phyloP scores from a whole-genome alignment of 2,113 vertebrate genomes.

The Indicator indicator region DNA sequence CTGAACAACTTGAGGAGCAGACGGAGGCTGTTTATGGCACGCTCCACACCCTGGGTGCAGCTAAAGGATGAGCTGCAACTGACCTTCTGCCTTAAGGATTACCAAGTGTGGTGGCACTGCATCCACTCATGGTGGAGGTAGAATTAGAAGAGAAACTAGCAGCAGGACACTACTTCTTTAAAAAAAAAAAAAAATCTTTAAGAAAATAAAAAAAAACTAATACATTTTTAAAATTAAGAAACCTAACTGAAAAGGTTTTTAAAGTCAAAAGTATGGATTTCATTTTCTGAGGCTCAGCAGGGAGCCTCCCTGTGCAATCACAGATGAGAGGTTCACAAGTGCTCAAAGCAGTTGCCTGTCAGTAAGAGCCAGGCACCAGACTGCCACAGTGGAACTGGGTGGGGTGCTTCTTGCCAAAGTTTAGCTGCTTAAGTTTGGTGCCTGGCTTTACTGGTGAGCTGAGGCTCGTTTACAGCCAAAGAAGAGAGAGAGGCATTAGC shows the following conservation, averaged over 20 bases:
- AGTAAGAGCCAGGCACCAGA: background rate
- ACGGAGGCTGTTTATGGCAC: background rate
- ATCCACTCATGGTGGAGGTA: accelerated
- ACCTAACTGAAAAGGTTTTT: background rate
- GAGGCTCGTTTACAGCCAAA: accelerated
- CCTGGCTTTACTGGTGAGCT: background rate
- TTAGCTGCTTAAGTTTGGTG: background rate
- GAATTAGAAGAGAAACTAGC: background rate
- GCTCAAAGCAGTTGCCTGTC: background rate
- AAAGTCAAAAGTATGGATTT: background rate
- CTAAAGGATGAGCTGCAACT: background rate
- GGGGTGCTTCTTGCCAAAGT: background rate
- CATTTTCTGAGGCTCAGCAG: background rate
- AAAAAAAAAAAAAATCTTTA: background rate
- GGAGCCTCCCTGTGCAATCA: background rate
- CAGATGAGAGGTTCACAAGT: background rate
- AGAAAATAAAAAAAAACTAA: background rate
- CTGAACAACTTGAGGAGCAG: background rate
- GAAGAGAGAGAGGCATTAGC: background rate
- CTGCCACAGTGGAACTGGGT: accelerated
- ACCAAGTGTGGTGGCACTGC: background rate
- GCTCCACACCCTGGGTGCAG: background rate
- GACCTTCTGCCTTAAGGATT: background rate
- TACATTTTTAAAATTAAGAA: background rate
- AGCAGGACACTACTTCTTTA: background rate